Evolutionary conservation across 2,113 vertebrate genomes (phyloP).

Genomic region (Atractosteus spatula): DNA sequence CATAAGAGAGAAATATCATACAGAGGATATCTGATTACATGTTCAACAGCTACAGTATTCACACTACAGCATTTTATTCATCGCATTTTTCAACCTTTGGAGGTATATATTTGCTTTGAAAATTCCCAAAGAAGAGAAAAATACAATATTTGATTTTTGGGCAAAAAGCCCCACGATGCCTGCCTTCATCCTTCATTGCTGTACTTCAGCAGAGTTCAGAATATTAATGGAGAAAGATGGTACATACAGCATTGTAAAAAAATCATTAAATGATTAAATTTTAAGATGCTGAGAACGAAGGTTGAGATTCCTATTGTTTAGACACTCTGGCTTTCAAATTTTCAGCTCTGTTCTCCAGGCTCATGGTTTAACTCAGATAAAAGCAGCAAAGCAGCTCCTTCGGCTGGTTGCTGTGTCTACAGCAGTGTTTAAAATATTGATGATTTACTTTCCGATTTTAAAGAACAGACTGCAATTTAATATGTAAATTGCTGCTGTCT

Average conservation of each 20-base stretch:
- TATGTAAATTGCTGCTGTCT: too few species aligned
- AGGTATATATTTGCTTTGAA: too few species aligned
- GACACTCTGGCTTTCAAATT: slow-evolving; percentile 7
- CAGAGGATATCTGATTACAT: too few species aligned
- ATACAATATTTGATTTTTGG: too few species aligned
- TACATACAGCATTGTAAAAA: slow-evolving; percentile 11
- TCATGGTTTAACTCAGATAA: slow-evolving; percentile 5
- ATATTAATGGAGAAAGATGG: slow-evolving; percentile 24
- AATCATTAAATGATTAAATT: slow-evolving; percentile 30
- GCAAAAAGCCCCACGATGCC: too few species aligned
- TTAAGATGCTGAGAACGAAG: slow-evolving; percentile 25
- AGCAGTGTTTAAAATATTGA: not conserved
- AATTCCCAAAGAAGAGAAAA: too few species aligned
- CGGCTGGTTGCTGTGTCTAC: not conserved
- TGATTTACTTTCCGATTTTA: not conserved
- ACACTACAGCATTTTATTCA: not conserved
- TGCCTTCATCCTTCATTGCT: not conserved
- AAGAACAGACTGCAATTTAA: too few species aligned
- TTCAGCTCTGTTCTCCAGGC: slow-evolving; percentile 2
- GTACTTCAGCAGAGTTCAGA: slow-evolving; percentile 9
- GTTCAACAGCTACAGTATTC: too few species aligned
- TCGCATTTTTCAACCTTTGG: not conserved
- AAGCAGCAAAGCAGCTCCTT: slow-evolving; percentile 15
- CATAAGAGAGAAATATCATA: too few species aligned
- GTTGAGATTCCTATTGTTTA: slow-evolving; percentile 14